Conservation (phyloP, 92 coral and sea anemone species). For the Phymanthus crucifer region DNA sequence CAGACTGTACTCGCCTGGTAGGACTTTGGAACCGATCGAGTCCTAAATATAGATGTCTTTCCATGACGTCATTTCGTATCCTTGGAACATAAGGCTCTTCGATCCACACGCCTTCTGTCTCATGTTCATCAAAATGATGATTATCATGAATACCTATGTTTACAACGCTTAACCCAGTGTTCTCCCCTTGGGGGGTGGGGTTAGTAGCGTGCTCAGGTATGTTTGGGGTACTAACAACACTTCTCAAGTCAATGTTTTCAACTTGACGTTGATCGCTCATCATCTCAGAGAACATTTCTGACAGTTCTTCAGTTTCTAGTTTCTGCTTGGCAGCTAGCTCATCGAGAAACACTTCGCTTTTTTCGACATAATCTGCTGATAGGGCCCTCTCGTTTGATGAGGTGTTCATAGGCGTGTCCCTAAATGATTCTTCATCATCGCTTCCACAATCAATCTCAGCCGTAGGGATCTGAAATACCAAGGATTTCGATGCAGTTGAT, state of each 20-base stretch:
- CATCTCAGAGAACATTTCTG: constrained; percentile 68
- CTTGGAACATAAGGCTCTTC: constrained; percentile 59
- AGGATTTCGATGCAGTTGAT: constrained; percentile 44
- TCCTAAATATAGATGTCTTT: not conserved
- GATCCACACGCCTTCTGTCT: constrained; percentile 65
- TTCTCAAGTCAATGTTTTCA: constrained; percentile 29
- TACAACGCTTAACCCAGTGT: constrained; percentile 32
- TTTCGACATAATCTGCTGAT: constrained; percentile 72
- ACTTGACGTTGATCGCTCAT: constrained; percentile 51
- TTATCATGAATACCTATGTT: constrained; percentile 7
- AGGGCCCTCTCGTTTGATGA: constrained; percentile 15
- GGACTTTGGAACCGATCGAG: constrained; percentile 32
- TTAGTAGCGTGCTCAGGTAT: constrained; percentile 12
- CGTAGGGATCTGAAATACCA: constrained; percentile 81
- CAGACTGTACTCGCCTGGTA: constrained; percentile 34
- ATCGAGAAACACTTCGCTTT: constrained; percentile 55
- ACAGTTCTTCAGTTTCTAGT: constrained; percentile 62
- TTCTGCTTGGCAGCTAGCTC: constrained; percentile 50
- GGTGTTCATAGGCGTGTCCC: constrained; percentile 5
- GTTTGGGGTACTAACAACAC: constrained; percentile 17
- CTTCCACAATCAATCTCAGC: constrained; percentile 51
- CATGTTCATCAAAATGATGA: not conserved
- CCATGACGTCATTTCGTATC: constrained; percentile 10
- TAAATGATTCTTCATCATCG: constrained; percentile 48
- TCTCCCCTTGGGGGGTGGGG: constrained; percentile 21